Evolutionary conservation across 2,797 vertebrate genomes (phyloP).

Genomic region (Schizothorax lantsangensis): DNA sequence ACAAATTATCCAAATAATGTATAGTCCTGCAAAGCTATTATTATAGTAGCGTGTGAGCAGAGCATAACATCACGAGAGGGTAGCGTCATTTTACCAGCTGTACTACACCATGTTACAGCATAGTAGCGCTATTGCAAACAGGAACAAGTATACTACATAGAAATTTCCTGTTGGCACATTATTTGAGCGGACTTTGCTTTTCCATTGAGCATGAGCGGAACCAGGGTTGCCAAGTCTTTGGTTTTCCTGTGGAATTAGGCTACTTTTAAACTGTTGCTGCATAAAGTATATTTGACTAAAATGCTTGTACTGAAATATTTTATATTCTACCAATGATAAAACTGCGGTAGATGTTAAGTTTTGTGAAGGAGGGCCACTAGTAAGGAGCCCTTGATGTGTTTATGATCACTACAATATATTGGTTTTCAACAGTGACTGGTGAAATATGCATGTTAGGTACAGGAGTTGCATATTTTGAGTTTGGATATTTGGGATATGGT

Average conservation of each 20-base stretch:
- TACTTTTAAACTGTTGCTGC: neutral
- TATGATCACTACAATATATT: too few relatives aligned
- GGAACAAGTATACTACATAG: too few relatives aligned
- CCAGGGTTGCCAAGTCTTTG: neutral
- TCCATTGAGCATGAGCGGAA: neutral
- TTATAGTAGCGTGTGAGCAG: neutral
- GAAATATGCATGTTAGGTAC: neutral
- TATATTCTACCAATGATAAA: too few relatives aligned
- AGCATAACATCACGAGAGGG: too few relatives aligned
- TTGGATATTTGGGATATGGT: neutral
- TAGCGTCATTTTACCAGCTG: too few relatives aligned
- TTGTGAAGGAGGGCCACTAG: too few relatives aligned
- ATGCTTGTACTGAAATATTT: too few relatives aligned
- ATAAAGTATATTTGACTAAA: neutral
- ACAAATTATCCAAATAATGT: neutral
- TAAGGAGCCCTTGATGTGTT: too few relatives aligned
- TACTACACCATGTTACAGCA: neutral
- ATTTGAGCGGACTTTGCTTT: neutral
- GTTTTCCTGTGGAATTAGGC: neutral
- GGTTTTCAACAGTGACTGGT: neutral
- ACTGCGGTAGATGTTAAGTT: too few relatives aligned
- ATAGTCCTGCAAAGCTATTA: neutral
- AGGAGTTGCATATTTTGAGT: too few relatives aligned
- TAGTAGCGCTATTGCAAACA: neutral
- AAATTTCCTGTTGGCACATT: neutral